Evolutionary conservation across 2,113 vertebrate species (phyloP), one percentile per base, ranked within the genome.

Genomic region (Psilopsiagon aurifrons): DNA sequence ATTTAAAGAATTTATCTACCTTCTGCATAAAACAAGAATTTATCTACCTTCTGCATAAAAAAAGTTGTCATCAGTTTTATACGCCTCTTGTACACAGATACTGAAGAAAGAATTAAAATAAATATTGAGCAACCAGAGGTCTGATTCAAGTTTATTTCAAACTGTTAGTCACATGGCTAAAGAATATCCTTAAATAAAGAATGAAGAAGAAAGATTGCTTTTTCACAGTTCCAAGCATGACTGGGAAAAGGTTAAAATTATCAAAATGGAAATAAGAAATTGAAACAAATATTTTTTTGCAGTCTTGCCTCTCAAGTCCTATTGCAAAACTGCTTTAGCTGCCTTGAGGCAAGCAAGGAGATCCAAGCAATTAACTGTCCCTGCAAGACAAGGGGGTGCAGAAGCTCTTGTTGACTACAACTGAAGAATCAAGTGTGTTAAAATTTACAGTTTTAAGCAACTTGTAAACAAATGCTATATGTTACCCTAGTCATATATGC

Each of bases 221-320:
- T 94, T 80, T 70, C 55, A 84, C 31, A 47, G 24, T 69, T 94
- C 43, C 78, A 43, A 25, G 13, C 55, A 75, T 92, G 55, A 94
- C 46, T 87, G 13, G 41, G 31, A 79, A 91, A 70, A 75, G 28
- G 55, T 46, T 81, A 74, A 69, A 82, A 89, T 49, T 92, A 73
- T 81, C 75, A 82, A 93, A 82, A 33, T 71, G 46, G 75, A 92
- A 85, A 89, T 87, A 84, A 81, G 77, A 94, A 91, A 70, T 81
- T 0, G 0, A 69, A 95, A 84, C 60, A 89, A 96, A 92, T 75
- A 60, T 70, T 70, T 86, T 91, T 96, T 92, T 11, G 23, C n/a
- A 68, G 33, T 85, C 23, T 88, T 92, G 63, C 64, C 60, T 81
- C 69, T 88, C 64, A 89, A 77, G 31, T 54, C 31, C 28, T 78